Percentiles rank a stretch among this genome's conserved stretches.
Conservation (phyloP, 92 coral and sea anemone species). For the Phenganax stokvisi region DNA sequence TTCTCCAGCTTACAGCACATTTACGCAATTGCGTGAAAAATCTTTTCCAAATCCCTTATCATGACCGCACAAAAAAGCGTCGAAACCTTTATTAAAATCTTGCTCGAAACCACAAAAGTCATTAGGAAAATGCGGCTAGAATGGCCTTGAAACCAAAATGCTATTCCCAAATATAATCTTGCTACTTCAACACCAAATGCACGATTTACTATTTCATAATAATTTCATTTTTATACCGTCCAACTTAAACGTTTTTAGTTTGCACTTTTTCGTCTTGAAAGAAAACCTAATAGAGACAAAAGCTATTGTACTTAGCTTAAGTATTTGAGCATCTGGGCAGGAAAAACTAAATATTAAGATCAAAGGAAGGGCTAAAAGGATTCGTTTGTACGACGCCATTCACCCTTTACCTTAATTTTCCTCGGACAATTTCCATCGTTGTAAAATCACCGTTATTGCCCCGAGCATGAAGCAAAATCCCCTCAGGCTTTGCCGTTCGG, state of each 20-base stretch:
- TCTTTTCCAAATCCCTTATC: no score
- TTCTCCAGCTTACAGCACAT: no score
- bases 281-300: no score
- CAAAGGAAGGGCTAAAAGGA: not conserved
- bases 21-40: no score
- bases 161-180: not conserved
- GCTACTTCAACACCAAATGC: no score
- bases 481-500: slow-evolving; percentile 75
- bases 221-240: no score
- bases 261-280: no score
- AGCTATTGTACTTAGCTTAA: no score
- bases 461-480: slow-evolving; percentile 72
- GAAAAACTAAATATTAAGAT: not conserved
- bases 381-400: not conserved
- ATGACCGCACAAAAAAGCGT: not conserved
- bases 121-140: not conserved
- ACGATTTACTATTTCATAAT: no score
- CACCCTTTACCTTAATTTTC: slow-evolving; percentile 77
- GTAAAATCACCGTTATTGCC: slow-evolving; percentile 70
- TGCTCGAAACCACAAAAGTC: slow-evolving; percentile 11
- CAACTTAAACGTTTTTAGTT: no score
- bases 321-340: no score
- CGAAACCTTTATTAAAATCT: slow-evolving; percentile 9
- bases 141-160: not conserved
- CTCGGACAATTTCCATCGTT: slow-evolving; percentile 81